A percentile compares a stretch with the other conserved stretches of the same genome.
phyloP scores from a whole-genome alignment of 2,888 invertebrate species.

The Polymixis lichenea region DNA sequence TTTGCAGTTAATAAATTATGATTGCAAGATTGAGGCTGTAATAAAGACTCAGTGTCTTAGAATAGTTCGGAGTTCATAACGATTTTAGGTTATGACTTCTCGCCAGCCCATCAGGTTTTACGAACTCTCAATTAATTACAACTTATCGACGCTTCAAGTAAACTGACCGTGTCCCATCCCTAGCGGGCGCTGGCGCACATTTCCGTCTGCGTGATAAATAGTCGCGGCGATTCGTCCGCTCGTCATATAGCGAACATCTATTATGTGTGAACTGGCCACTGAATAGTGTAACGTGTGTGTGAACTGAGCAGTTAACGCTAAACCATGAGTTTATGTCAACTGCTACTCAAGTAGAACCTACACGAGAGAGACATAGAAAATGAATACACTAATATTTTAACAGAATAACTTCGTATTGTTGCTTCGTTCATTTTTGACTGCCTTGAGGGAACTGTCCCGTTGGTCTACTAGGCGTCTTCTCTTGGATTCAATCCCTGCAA shows the following conservation, averaged over 20 bases:
- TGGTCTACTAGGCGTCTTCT: neutral
- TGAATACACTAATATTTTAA: neutral
- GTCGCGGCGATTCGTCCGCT: constrained; percentile 63
- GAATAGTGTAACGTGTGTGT: constrained; percentile 19
- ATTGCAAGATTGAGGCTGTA: neutral
- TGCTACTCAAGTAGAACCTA: neutral
- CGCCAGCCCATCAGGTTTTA: neutral
- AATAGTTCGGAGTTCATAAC: neutral
- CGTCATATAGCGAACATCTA: constrained; percentile 61
- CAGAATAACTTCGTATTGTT: neutral
- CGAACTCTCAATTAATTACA: neutral
- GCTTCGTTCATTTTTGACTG: neutral
- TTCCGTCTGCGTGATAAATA: constrained; percentile 71
- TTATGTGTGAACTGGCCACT: constrained; percentile 53
- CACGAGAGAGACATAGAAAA: neutral
- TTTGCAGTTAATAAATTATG: neutral
- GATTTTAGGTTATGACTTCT: neutral
- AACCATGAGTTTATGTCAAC: constrained; percentile 15
- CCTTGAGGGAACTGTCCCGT: neutral
- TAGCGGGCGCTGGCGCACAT: constrained; percentile 66
- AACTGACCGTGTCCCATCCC: constrained; percentile 24
- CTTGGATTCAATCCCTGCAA: neutral
- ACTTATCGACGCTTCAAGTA: constrained; percentile 18
- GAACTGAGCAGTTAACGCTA: neutral
- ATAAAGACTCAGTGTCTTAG: neutral